phyloP scores from a whole-genome alignment of 2,797 vertebrate species.

The Taeniopygia guttata region DNA sequence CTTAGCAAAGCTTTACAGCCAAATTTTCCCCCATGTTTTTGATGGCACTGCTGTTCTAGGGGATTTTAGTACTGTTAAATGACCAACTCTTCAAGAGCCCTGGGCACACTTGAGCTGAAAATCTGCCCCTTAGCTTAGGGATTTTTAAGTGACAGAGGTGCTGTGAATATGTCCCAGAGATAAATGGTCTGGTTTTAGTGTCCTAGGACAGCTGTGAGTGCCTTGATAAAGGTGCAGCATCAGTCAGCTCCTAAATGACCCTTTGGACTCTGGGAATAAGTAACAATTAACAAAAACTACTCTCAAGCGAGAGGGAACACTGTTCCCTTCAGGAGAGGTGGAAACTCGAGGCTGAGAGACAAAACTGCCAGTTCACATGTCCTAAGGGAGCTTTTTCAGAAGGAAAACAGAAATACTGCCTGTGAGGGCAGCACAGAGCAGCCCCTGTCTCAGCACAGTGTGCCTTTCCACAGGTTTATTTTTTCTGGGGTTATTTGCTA shows the following conservation, averaged over 20 bases:
- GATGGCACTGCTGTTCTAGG: not conserved
- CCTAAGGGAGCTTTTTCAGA: not conserved
- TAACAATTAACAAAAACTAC: slow-evolving; percentile 8
- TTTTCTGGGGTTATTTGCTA: slow-evolving; percentile 32
- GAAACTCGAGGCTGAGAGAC: not conserved
- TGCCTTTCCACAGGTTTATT: slow-evolving; percentile 14
- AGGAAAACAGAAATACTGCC: not conserved
- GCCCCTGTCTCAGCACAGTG: not conserved
- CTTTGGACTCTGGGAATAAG: not conserved
- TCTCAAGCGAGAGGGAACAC: not conserved
- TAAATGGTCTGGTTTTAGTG: not conserved
- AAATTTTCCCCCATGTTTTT: not conserved
- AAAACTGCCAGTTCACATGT: not conserved
- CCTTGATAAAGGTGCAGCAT: not conserved
- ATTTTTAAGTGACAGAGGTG: not conserved
- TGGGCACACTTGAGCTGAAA: not conserved
- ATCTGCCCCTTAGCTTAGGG: not conserved
- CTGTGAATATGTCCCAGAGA: not conserved
- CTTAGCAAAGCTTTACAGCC: not conserved
- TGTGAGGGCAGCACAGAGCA: not conserved
- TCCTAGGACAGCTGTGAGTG: not conserved
- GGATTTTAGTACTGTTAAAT: not conserved
- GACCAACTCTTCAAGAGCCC: not conserved
- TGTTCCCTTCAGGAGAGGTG: not conserved
- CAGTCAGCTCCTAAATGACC: not conserved